Percentiles rank a stretch among this genome's conserved stretches.
These are phyloP conservation scores for Mionectes macconnelli DNA, from an alignment of 2,113 vertebrate genomes.

Conservation along the genomic window DNA sequence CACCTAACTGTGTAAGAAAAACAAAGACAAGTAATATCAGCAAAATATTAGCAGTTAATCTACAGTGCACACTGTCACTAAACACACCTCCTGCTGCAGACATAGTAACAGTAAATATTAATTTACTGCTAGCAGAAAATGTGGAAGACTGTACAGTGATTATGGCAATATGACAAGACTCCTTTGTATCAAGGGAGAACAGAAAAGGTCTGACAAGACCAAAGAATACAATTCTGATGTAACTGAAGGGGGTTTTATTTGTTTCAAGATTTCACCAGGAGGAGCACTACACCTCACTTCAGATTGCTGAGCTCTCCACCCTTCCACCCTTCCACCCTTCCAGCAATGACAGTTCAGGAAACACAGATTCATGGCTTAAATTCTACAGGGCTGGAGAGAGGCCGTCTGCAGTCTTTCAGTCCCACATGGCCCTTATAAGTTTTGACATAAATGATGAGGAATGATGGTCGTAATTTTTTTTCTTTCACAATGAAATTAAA, in stretches of 20 bases:
- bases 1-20: not conserved
- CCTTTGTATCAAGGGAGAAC: not conserved
- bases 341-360: not conserved
- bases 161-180: not conserved
- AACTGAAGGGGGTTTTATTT: not conserved
- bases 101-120: not conserved
- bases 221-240: not conserved
- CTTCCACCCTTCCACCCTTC: not conserved
- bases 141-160: not conserved
- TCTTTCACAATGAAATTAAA: slow-evolving; percentile 39
- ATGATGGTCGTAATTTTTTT: not conserved
- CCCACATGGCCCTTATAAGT: not conserved
- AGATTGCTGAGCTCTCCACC: not conserved
- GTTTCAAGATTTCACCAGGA: not conserved
- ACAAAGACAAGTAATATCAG: not conserved
- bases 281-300: not conserved
- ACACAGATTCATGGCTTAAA: not conserved
- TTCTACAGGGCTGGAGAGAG: not conserved
- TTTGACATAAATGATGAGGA: slow-evolving; percentile 40
- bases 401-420: slow-evolving; percentile 20
- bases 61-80: not conserved
- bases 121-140: not conserved
- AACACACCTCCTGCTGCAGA: not conserved
- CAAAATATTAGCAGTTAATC: not conserved
- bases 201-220: not conserved